Evolutionary conservation across 2,888 invertebrate genomes (phyloP), one percentile per base, ranked within the genome.

Genomic region (Tenthredo notha): DNA sequence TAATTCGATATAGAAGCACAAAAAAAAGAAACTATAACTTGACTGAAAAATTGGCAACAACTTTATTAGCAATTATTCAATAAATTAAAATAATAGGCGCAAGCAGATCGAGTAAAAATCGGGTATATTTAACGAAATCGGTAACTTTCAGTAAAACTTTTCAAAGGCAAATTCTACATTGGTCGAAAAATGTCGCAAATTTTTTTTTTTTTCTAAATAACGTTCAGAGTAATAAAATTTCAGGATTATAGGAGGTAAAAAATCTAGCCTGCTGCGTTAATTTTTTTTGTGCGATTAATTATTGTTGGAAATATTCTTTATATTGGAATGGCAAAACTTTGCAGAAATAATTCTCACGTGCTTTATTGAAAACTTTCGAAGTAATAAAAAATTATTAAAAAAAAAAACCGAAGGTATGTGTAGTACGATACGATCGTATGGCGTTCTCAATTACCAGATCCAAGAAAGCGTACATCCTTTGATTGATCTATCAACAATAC

Each of bases 221-320:
- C 43, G 47, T 47, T 47, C 47, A 15, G 47, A 47, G 47, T 47
- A 12, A 47, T 47, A 4, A 67, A 5, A 18, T 6, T 18, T 18
- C 67, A 3, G 15, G 47, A 47, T 67, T 33, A 67, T 18, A 67
- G 29, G 37, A 18, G 15, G 67, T 67, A 15, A 29, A 33, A 37
- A 67, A 67, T 67, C 67, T 18, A 67, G 21, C 37, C 67, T 67
- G 25, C 67, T 67, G 25, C 29, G 67, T 67, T 6, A 2, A n/a
- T n/a, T 67, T 67, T 33, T 67, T 67, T 33, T 67, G 67, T 33
- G 67, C 67, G 67, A 67, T 67, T 67, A 67, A 18, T 12, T 1
- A 67, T 33, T 29, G n/a, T 58, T 58, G 21, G 58, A 67, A 67
- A 67, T 33, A 67, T 67, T 15, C n/a, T 67, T 67, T 4, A 15